These are phyloP conservation scores for Octopus sinensis DNA, from an alignment of 1,140 invertebrate genomes.

Conservation along the genomic window DNA sequence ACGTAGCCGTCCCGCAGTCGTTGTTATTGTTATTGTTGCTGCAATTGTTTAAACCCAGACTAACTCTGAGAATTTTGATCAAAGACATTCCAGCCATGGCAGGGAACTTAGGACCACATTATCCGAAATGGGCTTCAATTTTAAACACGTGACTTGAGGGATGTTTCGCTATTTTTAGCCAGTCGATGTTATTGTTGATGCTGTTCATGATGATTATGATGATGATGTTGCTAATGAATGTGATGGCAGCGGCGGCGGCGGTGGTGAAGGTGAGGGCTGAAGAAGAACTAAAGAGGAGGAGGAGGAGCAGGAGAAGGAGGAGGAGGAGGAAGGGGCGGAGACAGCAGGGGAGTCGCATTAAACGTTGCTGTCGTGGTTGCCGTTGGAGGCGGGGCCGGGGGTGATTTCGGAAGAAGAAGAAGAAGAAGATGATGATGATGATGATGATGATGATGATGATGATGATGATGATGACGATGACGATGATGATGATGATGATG, in stretches of 20 bases:
- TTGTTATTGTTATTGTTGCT: no score
- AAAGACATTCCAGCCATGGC: no score
- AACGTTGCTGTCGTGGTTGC: not conserved
- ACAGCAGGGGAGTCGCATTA: not conserved
- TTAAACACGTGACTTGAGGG: no score
- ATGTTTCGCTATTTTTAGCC: no score
- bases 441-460: conserved; percentile 12
- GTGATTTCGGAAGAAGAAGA: conserved; percentile 7
- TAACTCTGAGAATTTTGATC: no score
- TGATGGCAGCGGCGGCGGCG: not conserved
- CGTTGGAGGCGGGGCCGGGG: not conserved
- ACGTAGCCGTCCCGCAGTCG: no score
- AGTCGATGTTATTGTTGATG: no score
- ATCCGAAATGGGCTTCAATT: no score
- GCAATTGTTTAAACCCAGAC: no score
- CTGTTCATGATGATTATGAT: not conserved
- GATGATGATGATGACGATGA: not conserved
- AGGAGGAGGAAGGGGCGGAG: not conserved
- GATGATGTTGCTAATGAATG: not conserved
- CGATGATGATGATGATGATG: conserved; percentile 14
- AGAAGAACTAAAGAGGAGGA: not conserved
- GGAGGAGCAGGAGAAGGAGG: conserved; percentile 1
- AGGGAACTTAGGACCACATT: no score
- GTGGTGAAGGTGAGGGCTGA: conserved; percentile 12
- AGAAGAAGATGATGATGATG: conserved; percentile 1